Evolutionary conservation across 1,140 invertebrate genomes (phyloP).

Genomic region (Diorhabda sublineata): DNA sequence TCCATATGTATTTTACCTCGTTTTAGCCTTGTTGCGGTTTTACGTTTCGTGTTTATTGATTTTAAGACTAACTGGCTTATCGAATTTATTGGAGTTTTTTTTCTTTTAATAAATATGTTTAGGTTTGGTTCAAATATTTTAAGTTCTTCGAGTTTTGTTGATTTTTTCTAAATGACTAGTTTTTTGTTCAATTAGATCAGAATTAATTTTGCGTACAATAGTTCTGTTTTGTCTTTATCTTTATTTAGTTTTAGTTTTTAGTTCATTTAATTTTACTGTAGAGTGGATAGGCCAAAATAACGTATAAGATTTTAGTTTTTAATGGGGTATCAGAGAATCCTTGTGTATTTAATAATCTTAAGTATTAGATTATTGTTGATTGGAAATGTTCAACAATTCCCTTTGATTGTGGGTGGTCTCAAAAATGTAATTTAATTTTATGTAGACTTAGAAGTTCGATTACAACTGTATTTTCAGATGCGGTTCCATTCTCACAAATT

Average conservation of each 20-base stretch:
- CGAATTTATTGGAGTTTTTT: background rate
- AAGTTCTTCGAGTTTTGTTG: background rate
- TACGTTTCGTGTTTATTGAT: constrained; percentile 18
- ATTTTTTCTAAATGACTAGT: constrained; percentile 17
- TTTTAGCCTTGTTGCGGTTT: constrained; percentile 26
- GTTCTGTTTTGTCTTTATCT: background rate
- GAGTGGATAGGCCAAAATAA: constrained; percentile 11
- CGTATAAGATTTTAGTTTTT: constrained; percentile 31
- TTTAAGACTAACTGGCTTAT: background rate
- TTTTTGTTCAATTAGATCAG: constrained; percentile 14
- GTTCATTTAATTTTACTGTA: background rate
- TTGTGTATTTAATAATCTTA: constrained; percentile 22
- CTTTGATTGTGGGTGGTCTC: constrained; percentile 41
- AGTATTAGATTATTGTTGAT: constrained; percentile 30
- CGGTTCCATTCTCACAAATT: constrained; percentile 26
- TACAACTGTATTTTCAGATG: constrained; percentile 33
- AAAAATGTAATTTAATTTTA: constrained; percentile 39
- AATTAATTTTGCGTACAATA: background rate
- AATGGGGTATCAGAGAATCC: constrained; percentile 29
- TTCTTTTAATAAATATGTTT: constrained; percentile 1
- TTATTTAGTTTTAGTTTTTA: background rate
- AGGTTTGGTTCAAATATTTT: constrained; percentile 15
- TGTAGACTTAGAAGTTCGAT: constrained; percentile 33
- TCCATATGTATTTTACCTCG: constrained; percentile 23
- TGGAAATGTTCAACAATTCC: constrained; percentile 38